These are phyloP conservation scores for Pyrochroa serraticornis DNA, from an alignment of 2,888 invertebrate genomes.

Conservation along the genomic window DNA sequence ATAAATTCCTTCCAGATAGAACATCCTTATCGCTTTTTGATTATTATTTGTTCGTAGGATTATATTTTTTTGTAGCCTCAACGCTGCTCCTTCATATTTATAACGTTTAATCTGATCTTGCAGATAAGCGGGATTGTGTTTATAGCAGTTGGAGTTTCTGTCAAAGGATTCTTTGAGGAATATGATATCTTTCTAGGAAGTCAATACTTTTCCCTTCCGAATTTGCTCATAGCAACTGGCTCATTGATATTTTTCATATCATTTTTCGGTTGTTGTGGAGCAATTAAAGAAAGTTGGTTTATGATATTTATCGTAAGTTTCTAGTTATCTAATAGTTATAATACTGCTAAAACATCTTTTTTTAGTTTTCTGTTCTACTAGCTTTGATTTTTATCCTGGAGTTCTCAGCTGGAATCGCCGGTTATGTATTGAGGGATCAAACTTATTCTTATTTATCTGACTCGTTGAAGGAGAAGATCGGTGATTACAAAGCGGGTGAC, in stretches of 20 bases:
- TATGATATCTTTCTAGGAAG: slow-evolving; percentile 82
- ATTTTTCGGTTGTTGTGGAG: slow-evolving; percentile 96
- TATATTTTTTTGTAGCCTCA: background rate
- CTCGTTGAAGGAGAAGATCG: slow-evolving; percentile 71
- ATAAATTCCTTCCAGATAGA: too few species aligned
- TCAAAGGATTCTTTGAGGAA: slow-evolving; percentile 73
- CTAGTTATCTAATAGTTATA: background rate
- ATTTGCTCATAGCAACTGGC: slow-evolving; percentile 88
- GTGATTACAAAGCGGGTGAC: slow-evolving; percentile 65
- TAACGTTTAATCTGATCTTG: slow-evolving; percentile 54
- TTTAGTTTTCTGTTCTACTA: slow-evolving; percentile 77
- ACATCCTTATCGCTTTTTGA: slow-evolving; percentile 4
- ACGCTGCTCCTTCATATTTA: slow-evolving; percentile 5
- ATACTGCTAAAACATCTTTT: slow-evolving; percentile 27
- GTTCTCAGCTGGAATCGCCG: slow-evolving; percentile 82
- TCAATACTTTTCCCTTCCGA: slow-evolving; percentile 83
- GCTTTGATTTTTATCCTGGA: slow-evolving; percentile 84
- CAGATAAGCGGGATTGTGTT: slow-evolving; percentile 88
- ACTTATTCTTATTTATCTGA: slow-evolving; percentile 68
- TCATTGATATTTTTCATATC: slow-evolving; percentile 88
- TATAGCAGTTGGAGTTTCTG: slow-evolving; percentile 80
- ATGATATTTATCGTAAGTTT: slow-evolving; percentile 85
- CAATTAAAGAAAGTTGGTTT: slow-evolving; percentile 92
- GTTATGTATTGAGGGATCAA: slow-evolving; percentile 75
- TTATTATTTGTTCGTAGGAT: slow-evolving; percentile 1